These are phyloP conservation scores for Patella caerulea DNA, from an alignment of 2,888 invertebrate genomes.

Conservation along the genomic window DNA sequence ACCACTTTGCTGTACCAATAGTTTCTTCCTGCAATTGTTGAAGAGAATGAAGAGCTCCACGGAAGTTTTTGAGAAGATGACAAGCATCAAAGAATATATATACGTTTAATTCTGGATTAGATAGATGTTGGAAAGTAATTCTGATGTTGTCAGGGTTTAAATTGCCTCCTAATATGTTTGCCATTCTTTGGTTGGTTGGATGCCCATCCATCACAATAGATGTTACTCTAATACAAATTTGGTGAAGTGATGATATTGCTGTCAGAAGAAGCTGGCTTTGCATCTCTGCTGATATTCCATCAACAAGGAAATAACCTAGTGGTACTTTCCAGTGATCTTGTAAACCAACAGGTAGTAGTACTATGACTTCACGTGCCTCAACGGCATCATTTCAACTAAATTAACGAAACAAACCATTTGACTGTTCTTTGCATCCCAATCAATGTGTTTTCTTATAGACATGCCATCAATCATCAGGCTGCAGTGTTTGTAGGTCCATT, in stretches of 20 bases:
- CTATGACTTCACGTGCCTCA: neutral
- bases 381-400: neutral
- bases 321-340: constrained; percentile 4
- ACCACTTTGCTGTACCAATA: neutral
- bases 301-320: neutral
- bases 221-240: neutral
- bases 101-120: neutral
- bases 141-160: constrained; percentile 7
- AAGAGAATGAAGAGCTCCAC: neutral
- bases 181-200: constrained; percentile 15
- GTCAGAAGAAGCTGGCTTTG: neutral
- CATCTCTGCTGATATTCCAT: neutral
- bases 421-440: neutral
- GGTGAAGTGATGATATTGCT: neutral
- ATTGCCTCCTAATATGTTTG: constrained; percentile 12
- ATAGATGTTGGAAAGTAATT: neutral
- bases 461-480: neutral
- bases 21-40: neutral
- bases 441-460: neutral
- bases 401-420: neutral
- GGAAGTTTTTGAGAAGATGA: constrained; percentile 17
- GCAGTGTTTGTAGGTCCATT: neutral
- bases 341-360: neutral
- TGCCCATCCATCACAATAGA: neutral
- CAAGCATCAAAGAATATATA: constrained; percentile 20